Base-by-base conservation (phyloP, 1,140 invertebrate species). In the Sarcophaga peregrina region DNA sequence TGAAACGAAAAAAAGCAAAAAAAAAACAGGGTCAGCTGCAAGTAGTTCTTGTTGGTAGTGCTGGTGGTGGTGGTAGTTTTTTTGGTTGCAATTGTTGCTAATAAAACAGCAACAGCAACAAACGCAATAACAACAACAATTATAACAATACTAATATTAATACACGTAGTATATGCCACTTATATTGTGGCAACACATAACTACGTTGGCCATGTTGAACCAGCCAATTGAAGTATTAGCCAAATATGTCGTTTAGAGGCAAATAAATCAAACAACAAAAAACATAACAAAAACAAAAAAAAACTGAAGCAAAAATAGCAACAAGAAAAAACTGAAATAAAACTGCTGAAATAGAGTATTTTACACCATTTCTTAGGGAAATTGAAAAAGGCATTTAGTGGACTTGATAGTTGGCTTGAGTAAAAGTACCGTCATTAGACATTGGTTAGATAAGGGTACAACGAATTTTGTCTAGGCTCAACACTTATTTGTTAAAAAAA, bases 21-120 rank as follows among this genome's bases (percentile, higher is more conserved):
- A 5, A 76, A 78, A 78, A 78, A 50, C 75, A 78, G 75, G 75
- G 75, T 78, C 75, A 78, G 75, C 75, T 78, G 75, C 75, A 78
- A 17, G 74, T 48, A 47, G 17, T 17, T 17, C 62, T 25, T 25
- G 62, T 72, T 72, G 37, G 9, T 25, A 3, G 62, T 9, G 7
- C n/a, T 20, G 17, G 9, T 25, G 17, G 62, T 9, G 7, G 62
- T 20, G 17, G 62, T 25, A 0, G 37, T 20, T 20, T 72, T 17
- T 25, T 20, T 20, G 8, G 20, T 25, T 68, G 17, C 47, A 78
- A 52, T 78, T 78, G 75, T 52, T 78, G 75, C 75, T 78, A 78
- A 15, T 76, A 47, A 76, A 13, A n/a, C n/a, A n/a, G 50, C 78
- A 58, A 81, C 3, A 80, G 52, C 8, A 50, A 81, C 52, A 81